Conservation (phyloP, 92 coral and sea anemone genomes). For the Scolanthus callimorphus region DNA sequence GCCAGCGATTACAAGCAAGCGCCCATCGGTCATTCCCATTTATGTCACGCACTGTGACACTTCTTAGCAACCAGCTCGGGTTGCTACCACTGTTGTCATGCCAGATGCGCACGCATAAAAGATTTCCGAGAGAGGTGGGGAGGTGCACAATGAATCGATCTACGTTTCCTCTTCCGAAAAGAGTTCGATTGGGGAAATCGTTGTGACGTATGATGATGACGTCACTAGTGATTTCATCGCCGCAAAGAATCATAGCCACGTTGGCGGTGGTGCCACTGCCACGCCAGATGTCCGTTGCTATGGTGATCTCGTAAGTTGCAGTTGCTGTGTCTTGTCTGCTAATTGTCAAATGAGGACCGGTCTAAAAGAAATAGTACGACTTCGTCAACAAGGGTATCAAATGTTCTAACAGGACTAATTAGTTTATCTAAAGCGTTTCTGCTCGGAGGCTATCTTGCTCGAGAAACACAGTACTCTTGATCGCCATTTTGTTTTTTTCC, state of each 20-base stretch:
- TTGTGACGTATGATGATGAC: conserved; percentile 23
- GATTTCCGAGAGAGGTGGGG: conserved; percentile 30
- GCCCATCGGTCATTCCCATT: conserved; percentile 8
- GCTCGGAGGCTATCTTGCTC: no score
- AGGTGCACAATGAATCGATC: conserved; percentile 40
- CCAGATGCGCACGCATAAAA: conserved; percentile 30
- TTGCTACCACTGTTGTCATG: conserved; percentile 51
- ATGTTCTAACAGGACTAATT: neutral
- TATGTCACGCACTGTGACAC: conserved; percentile 3
- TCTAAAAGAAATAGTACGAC: conserved; percentile 8
- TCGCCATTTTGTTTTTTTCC: no score
- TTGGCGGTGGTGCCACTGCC: conserved; percentile 61
- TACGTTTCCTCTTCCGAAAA: conserved; percentile 45
- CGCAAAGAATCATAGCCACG: conserved; percentile 47
- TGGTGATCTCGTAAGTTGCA: conserved; percentile 44
- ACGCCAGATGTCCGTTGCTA: conserved; percentile 57
- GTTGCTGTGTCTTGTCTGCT: neutral
- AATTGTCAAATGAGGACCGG: conserved; percentile 14
- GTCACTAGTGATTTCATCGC: conserved; percentile 40
- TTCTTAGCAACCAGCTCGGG: conserved; percentile 48
- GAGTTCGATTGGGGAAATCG: conserved; percentile 8
- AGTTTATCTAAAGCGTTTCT: no score
- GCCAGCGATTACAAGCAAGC: conserved; percentile 52
- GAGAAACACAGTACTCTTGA: no score
- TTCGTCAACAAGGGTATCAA: neutral